Evolutionary conservation across 2,797 vertebrate species (phyloP).

Genomic region (Myiotriccus ornatus): DNA sequence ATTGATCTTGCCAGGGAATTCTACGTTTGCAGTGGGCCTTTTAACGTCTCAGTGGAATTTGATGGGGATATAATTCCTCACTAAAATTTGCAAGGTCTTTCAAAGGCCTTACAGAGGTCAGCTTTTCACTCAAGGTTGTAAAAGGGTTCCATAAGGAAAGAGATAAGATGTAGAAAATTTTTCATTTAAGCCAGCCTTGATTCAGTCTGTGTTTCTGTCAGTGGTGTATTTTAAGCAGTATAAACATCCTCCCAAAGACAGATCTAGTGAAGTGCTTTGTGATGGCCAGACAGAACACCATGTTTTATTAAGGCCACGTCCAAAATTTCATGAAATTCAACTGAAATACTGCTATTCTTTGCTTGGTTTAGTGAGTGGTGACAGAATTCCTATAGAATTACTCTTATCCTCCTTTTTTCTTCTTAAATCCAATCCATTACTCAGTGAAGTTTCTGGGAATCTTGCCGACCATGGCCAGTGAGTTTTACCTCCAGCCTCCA

Average conservation of each 20-base stretch:
- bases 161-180: background rate
- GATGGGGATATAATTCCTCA: background rate
- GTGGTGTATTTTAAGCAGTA: background rate
- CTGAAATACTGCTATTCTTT: background rate
- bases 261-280: background rate
- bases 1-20: background rate
- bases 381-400: background rate
- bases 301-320: background rate
- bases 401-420: background rate
- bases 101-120: background rate
- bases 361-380: background rate
- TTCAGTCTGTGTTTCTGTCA: background rate
- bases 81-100: background rate
- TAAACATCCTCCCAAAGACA: background rate
- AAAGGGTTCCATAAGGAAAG: background rate
- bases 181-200: background rate
- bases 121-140: background rate
- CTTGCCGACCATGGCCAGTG: background rate
- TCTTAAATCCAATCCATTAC: background rate
- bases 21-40: background rate
- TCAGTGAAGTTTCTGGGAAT: background rate
- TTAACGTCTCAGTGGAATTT: background rate
- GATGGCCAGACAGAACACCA: background rate
- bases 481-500: background rate
- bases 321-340: background rate